phyloP scores from a whole-genome alignment of 2,797 vertebrate genomes.

The Loriculus beryllinus region DNA sequence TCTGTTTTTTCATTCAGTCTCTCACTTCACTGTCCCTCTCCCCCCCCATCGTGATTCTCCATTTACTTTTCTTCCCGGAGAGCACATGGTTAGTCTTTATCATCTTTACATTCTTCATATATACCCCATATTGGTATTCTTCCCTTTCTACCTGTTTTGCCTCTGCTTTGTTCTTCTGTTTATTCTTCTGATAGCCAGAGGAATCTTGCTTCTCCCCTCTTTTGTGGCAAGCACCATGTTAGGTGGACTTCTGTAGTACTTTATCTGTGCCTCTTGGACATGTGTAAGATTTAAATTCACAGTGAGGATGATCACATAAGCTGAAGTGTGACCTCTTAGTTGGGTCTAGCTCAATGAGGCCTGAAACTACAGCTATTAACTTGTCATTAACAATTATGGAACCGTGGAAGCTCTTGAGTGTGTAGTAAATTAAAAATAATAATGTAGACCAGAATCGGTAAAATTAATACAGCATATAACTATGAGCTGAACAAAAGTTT shows the following conservation, averaged over 20 bases:
- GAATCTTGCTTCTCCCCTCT: not conserved
- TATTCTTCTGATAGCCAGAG: not conserved
- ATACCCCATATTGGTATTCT: not conserved
- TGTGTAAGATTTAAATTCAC: not conserved
- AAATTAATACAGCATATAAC: not conserved
- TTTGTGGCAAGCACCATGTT: rapidly evolving
- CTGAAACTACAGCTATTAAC: not conserved
- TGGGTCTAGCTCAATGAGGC: not conserved
- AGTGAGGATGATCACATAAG: not conserved
- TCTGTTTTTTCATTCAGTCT: not conserved
- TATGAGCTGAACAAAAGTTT: not conserved
- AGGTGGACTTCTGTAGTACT: not conserved
- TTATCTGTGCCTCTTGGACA: not conserved
- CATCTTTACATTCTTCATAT: not conserved
- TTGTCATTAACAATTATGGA: not conserved
- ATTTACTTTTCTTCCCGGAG: not conserved
- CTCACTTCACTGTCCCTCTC: not conserved
- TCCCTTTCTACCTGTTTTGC: not conserved
- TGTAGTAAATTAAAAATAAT: not conserved
- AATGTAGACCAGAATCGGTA: not conserved
- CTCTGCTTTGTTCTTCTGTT: not conserved
- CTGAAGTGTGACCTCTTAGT: not conserved
- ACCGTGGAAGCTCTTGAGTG: not conserved
- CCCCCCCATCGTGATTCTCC: not conserved
- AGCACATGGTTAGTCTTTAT: not conserved